phyloP scores from a whole-genome alignment of 2,113 vertebrate species.

The Albula goreensis region DNA sequence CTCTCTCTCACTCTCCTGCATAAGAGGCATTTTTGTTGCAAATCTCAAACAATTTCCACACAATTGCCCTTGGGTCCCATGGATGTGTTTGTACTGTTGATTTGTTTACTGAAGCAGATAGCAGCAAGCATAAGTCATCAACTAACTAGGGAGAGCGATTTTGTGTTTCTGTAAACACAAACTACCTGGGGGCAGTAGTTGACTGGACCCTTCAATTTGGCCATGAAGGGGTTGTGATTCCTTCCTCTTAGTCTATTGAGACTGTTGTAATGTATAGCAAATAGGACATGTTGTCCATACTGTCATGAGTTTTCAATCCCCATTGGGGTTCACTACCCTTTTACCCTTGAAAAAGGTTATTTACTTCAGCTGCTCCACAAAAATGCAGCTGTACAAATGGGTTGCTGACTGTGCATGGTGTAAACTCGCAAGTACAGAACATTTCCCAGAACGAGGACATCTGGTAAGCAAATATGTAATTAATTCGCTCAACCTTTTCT shows the following conservation, averaged over 20 bases:
- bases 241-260: neutral
- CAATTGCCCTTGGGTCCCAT: constrained; percentile 16
- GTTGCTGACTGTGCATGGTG: neutral
- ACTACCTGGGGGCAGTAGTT: neutral
- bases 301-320: neutral
- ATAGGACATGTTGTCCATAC: neutral
- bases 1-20: neutral
- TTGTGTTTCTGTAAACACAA: neutral
- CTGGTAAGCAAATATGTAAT: neutral
- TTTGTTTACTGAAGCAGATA: constrained; percentile 44
- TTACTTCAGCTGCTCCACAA: neutral
- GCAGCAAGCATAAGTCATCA: constrained; percentile 58
- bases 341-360: neutral
- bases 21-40: constrained; percentile 22
- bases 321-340: neutral
- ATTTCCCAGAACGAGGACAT: constrained; percentile 49
- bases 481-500: constrained; percentile 27
- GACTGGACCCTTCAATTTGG: neutral
- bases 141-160: constrained; percentile 50
- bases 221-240: neutral
- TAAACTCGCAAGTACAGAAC: neutral
- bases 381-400: neutral
- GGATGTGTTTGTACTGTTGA: constrained; percentile 39
- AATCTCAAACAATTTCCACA: constrained; percentile 21
- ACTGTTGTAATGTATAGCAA: neutral